Evolutionary conservation across 2,888 invertebrate genomes (phyloP).

Genomic region (Zhuqinia jingwanae): DNA sequence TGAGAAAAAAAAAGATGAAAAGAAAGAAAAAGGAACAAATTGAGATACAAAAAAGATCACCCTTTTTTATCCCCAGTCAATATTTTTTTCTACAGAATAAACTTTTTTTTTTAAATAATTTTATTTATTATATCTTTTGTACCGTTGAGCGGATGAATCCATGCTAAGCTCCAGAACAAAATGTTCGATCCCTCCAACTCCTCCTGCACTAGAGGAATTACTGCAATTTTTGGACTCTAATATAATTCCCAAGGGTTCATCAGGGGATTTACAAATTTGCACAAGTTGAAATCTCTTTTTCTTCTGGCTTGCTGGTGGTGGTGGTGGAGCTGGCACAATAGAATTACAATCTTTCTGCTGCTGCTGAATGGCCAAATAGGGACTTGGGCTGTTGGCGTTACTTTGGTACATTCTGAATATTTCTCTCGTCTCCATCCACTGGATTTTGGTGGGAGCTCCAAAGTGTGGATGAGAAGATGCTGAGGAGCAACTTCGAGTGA

Average conservation of each 20-base stretch:
- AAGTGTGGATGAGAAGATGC: slow-evolving; percentile 12
- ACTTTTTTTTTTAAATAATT: neutral
- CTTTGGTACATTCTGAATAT: slow-evolving; percentile 77
- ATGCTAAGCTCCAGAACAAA: slow-evolving; percentile 70
- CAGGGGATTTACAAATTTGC: slow-evolving; percentile 73
- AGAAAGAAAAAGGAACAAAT: neutral
- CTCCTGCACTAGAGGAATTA: neutral
- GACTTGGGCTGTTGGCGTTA: slow-evolving; percentile 39
- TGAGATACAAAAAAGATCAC: neutral
- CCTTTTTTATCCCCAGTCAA: no score
- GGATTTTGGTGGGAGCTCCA: slow-evolving; percentile 50
- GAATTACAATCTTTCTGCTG: slow-evolving; percentile 19
- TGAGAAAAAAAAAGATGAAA: no score
- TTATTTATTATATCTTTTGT: slow-evolving; percentile 15
- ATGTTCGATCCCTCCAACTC: slow-evolving; percentile 70
- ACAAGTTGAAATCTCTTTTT: slow-evolving; percentile 78
- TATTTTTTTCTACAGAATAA: no score
- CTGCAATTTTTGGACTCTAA: slow-evolving; percentile 48
- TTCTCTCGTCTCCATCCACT: slow-evolving; percentile 78
- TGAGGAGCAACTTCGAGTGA: slow-evolving; percentile 39
- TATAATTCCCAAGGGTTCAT: slow-evolving; percentile 76
- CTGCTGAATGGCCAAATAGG: slow-evolving; percentile 17
- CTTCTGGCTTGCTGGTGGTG: slow-evolving; percentile 49
- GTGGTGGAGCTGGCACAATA: slow-evolving; percentile 66
- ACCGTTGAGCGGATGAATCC: slow-evolving; percentile 76